phyloP scores from a whole-genome alignment of 2,113 vertebrate genomes.

The Acanthochromis polyacanthus region DNA sequence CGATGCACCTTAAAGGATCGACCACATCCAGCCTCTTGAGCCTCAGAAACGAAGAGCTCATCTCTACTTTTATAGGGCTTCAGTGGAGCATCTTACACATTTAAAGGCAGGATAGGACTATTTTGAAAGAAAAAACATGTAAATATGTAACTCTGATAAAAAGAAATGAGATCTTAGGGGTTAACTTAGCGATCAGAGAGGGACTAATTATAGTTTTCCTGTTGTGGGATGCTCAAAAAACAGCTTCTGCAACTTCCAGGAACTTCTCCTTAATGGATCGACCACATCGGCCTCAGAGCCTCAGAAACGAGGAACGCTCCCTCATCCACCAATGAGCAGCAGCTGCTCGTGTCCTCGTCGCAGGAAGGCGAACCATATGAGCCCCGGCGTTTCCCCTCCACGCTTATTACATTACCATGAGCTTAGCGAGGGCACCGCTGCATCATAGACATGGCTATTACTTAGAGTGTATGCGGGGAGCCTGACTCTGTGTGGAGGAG shows the following conservation, averaged over 20 bases:
- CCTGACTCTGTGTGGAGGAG: constrained; percentile 2
- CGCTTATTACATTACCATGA: constrained; percentile 74
- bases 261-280: background rate
- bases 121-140: too few species aligned
- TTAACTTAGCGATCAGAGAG: too few species aligned
- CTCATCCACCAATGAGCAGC: constrained; percentile 59
- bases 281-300: background rate
- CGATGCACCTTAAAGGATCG: too few species aligned
- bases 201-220: background rate
- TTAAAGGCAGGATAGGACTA: too few species aligned
- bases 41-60: too few species aligned
- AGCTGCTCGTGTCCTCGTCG: constrained; percentile 55
- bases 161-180: too few species aligned
- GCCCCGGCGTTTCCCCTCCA: constrained; percentile 26
- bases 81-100: too few species aligned
- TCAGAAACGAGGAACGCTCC: constrained; percentile 1
- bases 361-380: constrained; percentile 49
- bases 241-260: background rate
- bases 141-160: too few species aligned
- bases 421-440: constrained; percentile 39
- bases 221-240: background rate
- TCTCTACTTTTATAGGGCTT: too few species aligned
- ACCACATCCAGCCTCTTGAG: too few species aligned
- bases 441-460: constrained; percentile 63
- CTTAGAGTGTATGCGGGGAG: constrained; percentile 37